Percentiles rank a stretch among this genome's conserved stretches.
Evolutionary conservation across 2,113 vertebrate species (phyloP).

Genomic region (Platysternon megacephalum): DNA sequence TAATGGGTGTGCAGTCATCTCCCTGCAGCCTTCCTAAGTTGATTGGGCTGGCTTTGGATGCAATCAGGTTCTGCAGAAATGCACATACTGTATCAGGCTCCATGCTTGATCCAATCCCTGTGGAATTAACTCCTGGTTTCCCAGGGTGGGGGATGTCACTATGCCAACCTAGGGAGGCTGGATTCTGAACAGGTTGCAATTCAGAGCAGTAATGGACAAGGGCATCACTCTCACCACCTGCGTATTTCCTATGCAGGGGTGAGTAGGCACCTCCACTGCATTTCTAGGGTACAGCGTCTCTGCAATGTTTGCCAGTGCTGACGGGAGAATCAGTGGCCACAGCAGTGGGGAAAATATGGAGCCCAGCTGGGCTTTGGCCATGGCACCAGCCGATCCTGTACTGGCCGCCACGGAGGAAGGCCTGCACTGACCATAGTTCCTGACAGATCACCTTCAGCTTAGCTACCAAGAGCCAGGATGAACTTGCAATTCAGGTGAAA

Average conservation of each 20-base stretch:
- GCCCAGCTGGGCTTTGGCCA: background rate
- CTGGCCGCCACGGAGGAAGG: too few relatives aligned
- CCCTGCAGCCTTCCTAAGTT: background rate
- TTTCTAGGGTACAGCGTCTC: background rate
- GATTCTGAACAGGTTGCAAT: background rate
- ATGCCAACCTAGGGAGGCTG: background rate
- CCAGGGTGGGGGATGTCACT: background rate
- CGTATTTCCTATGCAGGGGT: background rate
- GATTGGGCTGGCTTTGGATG: too few relatives aligned
- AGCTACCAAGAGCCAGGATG: too few relatives aligned
- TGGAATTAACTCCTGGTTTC: background rate
- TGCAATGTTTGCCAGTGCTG: background rate
- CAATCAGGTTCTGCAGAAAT: background rate
- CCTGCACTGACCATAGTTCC: too few relatives aligned
- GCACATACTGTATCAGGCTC: background rate
- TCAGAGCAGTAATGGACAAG: background rate
- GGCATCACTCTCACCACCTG: background rate
- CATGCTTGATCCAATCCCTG: background rate
- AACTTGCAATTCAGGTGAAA: too few relatives aligned
- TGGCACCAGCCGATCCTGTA: too few relatives aligned
- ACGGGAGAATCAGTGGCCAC: background rate
- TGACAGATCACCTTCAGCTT: too few relatives aligned
- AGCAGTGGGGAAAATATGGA: background rate
- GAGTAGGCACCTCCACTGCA: background rate
- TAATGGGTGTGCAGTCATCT: background rate